Base-by-base conservation (phyloP, 2,797 vertebrate genomes). In the Enteromius paludinosus region DNA sequence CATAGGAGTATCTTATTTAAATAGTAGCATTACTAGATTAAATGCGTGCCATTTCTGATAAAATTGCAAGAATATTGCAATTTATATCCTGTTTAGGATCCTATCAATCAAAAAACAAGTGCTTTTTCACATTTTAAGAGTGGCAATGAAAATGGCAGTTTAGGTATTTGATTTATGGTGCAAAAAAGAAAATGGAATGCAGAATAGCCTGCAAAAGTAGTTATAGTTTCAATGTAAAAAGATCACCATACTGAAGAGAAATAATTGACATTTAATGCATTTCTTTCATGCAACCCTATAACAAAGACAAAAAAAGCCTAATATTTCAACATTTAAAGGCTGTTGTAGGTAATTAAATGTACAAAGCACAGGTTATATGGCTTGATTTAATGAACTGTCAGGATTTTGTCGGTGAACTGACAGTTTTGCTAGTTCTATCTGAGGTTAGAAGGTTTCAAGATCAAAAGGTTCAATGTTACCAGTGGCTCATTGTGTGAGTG, bases 401-500 rank as follows among this genome's bases (percentile, higher is more conserved):
- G 8, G n/a, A 66, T 66, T 49, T 66, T 25, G 38, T 25, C n/a
- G n/a, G n/a, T n/a, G n/a, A n/a, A n/a, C 64, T 28, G 54, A 70
- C 54, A 23, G 45, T 68, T 54, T 54, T 38, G 25, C 38, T 9
- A 12, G 2, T 69, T 49, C n/a, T 25, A 59, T 65, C 56, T 47
- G 59, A 68, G 23, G 10, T 43, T 49, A 25, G 47, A 49, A 68
- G 6, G 49, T 78, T 82, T 78, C 25, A 78, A 49, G 20, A 82
- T 28, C 20, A 78, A 49, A 49, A 35, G 28, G 45, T 65, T 85
- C 4, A 45, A 41, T 54, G 54, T 64, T 38, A 59, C 52, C 71
- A 43, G 33, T 41, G 54, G 59, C 59, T 83, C 72, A 69, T 61
- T 62, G 43, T 64, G 68, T 49, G 52, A 64, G 18, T 28, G 17